A percentile compares a stretch with the other conserved stretches of the same genome.
Conservation (phyloP, 30 jellyfish, hydroid and myxozoan species). For the Aurelia sp. region DNA sequence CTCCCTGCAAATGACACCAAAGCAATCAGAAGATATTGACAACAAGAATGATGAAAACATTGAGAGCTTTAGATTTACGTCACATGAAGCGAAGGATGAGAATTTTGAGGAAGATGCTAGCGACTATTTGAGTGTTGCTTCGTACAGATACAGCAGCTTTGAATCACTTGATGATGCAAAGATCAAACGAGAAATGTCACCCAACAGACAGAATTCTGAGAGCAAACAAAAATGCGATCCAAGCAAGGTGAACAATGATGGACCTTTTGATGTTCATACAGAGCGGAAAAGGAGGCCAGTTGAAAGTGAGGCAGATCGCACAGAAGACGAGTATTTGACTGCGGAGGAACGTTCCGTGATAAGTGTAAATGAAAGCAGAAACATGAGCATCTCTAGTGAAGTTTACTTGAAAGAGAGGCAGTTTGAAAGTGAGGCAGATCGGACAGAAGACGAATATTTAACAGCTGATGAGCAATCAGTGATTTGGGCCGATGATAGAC, state of each 20-base stretch:
- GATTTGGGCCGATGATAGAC: neutral
- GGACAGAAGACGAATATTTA: constrained; percentile 49
- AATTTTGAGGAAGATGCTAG: constrained; percentile 39
- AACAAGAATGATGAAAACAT: too few relatives aligned
- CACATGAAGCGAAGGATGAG: neutral
- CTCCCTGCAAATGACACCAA: neutral
- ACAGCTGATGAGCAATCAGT: constrained; percentile 47
- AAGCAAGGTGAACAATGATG: too few relatives aligned
- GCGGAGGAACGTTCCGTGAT: constrained; percentile 50
- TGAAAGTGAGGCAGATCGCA: constrained; percentile 52
- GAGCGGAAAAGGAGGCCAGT: neutral
- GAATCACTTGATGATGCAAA: constrained; percentile 35
- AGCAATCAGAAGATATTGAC: neutral
- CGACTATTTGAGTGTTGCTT: constrained; percentile 49
- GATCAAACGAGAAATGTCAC: too few relatives aligned
- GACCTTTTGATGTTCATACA: neutral
- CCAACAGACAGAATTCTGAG: too few relatives aligned
- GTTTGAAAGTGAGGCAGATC: constrained; percentile 51
- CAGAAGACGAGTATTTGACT: constrained; percentile 56
- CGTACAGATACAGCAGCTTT: constrained; percentile 14
- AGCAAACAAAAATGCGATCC: neutral
- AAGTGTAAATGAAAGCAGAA: neutral
- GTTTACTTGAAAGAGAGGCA: neutral
- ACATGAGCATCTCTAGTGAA: too few relatives aligned
- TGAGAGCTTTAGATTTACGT: too few relatives aligned